phyloP scores from a whole-genome alignment of 2,888 invertebrate species.

The Megamerina dolium region DNA sequence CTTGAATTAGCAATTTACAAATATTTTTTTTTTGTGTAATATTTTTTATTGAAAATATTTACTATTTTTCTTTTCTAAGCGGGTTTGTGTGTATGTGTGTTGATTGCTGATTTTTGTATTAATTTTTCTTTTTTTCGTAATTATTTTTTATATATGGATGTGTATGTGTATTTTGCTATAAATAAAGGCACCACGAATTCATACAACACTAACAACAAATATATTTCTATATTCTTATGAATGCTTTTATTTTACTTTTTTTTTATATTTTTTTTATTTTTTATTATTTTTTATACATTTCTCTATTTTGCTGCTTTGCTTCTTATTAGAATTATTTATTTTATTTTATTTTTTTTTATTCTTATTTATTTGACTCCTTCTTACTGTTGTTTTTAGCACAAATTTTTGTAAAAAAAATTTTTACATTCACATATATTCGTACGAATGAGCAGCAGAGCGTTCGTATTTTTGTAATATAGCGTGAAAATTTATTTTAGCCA shows the following conservation, averaged over 20 bases:
- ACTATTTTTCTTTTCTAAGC: neutral
- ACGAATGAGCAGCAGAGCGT: too few species aligned
- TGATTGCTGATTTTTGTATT: neutral
- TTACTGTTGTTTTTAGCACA: neutral
- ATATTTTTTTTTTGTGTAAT: too few species aligned
- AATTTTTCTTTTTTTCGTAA: conserved; percentile 7
- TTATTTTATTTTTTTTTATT: neutral
- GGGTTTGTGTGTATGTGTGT: conserved; percentile 1
- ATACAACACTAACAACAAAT: conserved; percentile 14
- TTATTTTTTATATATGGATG: conserved; percentile 8
- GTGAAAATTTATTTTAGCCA: too few species aligned
- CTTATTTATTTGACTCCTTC: neutral
- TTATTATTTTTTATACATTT: neutral
- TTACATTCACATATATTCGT: too few species aligned
- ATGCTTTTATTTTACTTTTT: neutral
- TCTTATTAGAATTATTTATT: neutral
- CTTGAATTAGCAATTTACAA: too few species aligned
- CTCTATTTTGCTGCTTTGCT: neutral
- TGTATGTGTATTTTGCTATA: conserved; percentile 23
- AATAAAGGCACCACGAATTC: conserved; percentile 24
- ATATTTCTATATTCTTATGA: conserved; percentile 2
- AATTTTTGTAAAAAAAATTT: too few species aligned
- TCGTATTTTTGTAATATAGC: too few species aligned
- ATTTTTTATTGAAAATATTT: too few species aligned
- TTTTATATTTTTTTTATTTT: conserved; percentile 1